phyloP scores from a whole-genome alignment of 2,797 vertebrate genomes.

The Adelosebastes latens region DNA sequence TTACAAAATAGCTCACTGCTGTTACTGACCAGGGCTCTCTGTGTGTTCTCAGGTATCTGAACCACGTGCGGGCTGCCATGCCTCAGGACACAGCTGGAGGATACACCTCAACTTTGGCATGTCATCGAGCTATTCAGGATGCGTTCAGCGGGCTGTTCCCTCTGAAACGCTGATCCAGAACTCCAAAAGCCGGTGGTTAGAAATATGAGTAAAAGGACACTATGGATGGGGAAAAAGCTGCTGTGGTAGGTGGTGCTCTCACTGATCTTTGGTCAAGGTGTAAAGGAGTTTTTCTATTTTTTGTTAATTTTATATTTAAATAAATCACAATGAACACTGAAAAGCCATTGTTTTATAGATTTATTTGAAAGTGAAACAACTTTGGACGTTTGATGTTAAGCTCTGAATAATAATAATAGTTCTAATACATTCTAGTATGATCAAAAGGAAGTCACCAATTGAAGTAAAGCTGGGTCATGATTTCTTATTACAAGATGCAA shows the following conservation, averaged over 20 bases:
- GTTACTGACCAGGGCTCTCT: slow-evolving; percentile 50
- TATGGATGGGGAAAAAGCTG: background rate
- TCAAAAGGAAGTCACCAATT: background rate
- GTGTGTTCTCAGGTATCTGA: slow-evolving; percentile 89
- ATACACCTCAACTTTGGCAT: slow-evolving; percentile 92
- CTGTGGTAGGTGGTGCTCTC: background rate
- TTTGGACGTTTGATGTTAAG: background rate
- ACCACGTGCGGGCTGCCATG: slow-evolving; percentile 91
- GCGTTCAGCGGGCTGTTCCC: slow-evolving; percentile 95
- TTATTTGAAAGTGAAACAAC: slow-evolving; percentile 54
- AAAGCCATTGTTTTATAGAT: slow-evolving; percentile 1
- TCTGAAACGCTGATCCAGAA: slow-evolving; percentile 25
- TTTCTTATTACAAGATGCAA: background rate
- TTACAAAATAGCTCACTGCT: slow-evolving; percentile 52
- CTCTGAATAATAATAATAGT: background rate
- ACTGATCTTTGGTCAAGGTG: slow-evolving; percentile 16
- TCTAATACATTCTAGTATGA: background rate
- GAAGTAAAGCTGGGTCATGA: background rate
- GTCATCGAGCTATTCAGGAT: slow-evolving; percentile 95
- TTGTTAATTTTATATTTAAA: slow-evolving; percentile 60
- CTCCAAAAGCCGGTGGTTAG: background rate
- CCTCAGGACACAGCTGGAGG: slow-evolving; percentile 95
- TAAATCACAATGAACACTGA: slow-evolving; percentile 51
- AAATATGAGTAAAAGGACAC: slow-evolving; percentile 32
- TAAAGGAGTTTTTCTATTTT: slow-evolving; percentile 51